phyloP scores from a whole-genome alignment of 1,140 invertebrate species.

The Vanessa tameamea region DNA sequence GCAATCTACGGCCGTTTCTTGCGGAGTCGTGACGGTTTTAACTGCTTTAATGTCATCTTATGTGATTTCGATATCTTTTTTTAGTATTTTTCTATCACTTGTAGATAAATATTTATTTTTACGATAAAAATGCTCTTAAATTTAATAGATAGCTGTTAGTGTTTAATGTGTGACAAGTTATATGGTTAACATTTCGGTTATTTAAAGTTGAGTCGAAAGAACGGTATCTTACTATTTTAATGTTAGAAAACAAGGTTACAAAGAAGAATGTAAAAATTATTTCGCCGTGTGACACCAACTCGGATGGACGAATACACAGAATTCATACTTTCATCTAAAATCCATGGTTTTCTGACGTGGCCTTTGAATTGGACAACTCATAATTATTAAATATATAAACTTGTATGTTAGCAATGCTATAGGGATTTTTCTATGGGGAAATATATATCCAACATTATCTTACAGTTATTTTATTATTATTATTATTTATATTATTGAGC shows the following conservation, averaged over 20 bases:
- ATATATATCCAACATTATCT: background rate
- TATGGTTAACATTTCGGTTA: background rate
- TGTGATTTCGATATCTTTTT: background rate
- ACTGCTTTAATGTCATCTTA: background rate
- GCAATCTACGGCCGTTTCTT: slow-evolving; percentile 16
- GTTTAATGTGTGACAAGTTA: background rate
- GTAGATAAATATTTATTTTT: background rate
- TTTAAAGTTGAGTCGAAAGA: no score
- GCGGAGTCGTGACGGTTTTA: slow-evolving; percentile 3
- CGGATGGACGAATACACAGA: no score
- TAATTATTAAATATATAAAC: background rate
- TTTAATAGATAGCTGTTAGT: background rate
- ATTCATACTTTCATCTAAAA: no score
- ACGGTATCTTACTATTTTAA: no score
- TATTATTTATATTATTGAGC: no score
- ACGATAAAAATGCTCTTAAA: background rate
- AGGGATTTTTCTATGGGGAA: background rate
- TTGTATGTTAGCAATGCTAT: no score
- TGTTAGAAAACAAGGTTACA: no score
- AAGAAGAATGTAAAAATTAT: no score
- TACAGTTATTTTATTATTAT: no score
- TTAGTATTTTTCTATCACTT: background rate
- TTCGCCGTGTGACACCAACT: no score
- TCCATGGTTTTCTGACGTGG: no score
- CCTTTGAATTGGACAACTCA: no score